phyloP scores from a whole-genome alignment of 2,888 invertebrate species.

The Blomia tropicalis region DNA sequence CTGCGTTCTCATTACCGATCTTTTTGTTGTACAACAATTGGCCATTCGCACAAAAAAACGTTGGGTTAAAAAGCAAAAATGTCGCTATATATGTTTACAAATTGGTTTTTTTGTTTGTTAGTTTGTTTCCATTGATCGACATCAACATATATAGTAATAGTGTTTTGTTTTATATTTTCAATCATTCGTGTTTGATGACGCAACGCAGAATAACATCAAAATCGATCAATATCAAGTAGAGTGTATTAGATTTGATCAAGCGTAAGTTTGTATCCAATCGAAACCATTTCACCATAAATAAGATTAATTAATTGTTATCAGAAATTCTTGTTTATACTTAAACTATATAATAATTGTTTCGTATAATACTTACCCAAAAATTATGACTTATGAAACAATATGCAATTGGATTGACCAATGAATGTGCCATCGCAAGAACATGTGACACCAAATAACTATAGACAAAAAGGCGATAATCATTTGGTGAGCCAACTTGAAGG shows the following conservation, averaged over 20 bases:
- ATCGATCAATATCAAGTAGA: neutral
- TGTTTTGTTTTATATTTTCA: no score
- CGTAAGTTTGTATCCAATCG: no score
- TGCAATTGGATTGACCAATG: conserved; percentile 12
- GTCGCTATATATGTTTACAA: neutral
- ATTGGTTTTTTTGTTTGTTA: no score
- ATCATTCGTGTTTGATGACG: no score
- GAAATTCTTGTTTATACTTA: no score
- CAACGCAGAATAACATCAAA: neutral
- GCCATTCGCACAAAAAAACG: neutral
- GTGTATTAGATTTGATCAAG: no score
- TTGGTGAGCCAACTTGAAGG: neutral
- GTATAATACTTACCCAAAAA: conserved; percentile 16
- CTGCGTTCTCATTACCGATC: no score
- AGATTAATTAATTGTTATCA: no score
- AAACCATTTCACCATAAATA: no score
- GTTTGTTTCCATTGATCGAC: no score
- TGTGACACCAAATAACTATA: conserved; percentile 8
- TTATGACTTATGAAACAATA: conserved; percentile 17
- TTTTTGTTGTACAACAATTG: neutral
- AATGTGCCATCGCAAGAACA: conserved; percentile 9
- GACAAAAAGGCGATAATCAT: neutral
- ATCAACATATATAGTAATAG: no score
- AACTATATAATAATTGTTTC: no score
- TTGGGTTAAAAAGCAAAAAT: neutral